phyloP scores from a whole-genome alignment of 2,797 vertebrate species.

The Acrossocheilus wenchowensis region DNA sequence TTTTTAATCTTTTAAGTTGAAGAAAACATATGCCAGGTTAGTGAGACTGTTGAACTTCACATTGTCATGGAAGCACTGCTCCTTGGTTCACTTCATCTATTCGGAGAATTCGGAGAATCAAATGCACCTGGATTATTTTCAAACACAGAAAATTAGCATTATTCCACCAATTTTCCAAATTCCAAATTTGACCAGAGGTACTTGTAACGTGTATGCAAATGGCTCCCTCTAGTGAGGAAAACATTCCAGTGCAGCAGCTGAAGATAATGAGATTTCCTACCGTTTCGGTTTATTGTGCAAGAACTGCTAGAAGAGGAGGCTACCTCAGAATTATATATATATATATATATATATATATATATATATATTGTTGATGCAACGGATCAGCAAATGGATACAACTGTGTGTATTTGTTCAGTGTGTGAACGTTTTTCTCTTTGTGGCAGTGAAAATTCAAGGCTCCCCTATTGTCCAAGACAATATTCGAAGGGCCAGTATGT shows the following conservation, averaged over 20 bases:
- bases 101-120: background rate
- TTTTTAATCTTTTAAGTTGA: background rate
- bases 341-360: too few relatives aligned
- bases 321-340: background rate
- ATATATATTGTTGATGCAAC: background rate
- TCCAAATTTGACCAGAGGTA: background rate
- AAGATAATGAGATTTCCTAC: constrained; percentile 42
- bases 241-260: constrained; percentile 45
- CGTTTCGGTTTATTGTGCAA: constrained; percentile 16
- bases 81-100: background rate
- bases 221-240: constrained; percentile 52
- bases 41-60: background rate
- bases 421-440: background rate
- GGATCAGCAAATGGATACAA: background rate
- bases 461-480: background rate
- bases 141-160: background rate
- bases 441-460: background rate
- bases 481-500: background rate
- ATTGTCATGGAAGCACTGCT: background rate
- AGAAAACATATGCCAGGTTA: background rate
- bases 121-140: background rate
- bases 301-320: background rate
- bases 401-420: background rate
- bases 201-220: constrained; percentile 19
- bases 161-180: background rate